These are phyloP conservation scores for Eclectus roratus DNA, from an alignment of 2,113 vertebrate species.

Conservation along the genomic window DNA sequence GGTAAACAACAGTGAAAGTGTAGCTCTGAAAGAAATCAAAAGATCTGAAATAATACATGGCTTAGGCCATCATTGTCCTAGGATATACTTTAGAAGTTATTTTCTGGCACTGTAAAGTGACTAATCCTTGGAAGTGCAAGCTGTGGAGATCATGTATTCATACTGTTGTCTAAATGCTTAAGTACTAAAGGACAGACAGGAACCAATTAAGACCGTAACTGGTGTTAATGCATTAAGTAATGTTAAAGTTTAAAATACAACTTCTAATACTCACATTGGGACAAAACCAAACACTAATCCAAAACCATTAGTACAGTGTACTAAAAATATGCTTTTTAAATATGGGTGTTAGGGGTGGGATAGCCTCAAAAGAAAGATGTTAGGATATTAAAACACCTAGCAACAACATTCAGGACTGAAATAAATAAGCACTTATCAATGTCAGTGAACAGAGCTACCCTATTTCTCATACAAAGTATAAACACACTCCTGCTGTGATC, in stretches of 20 bases:
- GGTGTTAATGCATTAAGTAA: not conserved
- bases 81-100: not conserved
- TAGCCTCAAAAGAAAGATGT: not conserved
- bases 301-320: not conserved
- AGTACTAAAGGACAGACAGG: not conserved
- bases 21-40: not conserved
- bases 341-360: not conserved
- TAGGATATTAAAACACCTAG: not conserved
- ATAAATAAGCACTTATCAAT: not conserved
- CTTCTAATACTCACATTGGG: not conserved
- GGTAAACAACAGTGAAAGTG: not conserved
- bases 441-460: not conserved
- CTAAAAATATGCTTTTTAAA: not conserved
- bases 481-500: not conserved
- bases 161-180: not conserved
- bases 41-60: not conserved
- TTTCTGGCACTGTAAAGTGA: not conserved
- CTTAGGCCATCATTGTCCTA: not conserved
- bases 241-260: not conserved
- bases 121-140: not conserved
- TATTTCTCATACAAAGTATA: not conserved
- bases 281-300: not conserved
- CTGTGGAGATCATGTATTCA: not conserved
- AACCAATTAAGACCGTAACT: not conserved
- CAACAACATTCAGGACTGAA: not conserved